phyloP scores from a whole-genome alignment of 2,113 vertebrate genomes.

The Paratilapia polleni region DNA sequence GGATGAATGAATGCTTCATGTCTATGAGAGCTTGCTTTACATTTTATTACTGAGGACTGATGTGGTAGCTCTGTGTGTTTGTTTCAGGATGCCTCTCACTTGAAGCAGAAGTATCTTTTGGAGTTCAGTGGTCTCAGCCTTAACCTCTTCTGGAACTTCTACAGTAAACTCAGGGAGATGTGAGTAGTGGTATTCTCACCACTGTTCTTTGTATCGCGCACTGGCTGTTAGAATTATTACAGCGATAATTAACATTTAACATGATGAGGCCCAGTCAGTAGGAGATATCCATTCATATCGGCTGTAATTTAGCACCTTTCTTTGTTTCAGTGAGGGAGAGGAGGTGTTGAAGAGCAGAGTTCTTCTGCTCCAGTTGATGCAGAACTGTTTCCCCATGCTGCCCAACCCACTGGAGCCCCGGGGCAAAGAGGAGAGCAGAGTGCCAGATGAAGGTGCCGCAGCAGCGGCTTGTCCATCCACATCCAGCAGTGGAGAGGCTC shows the following conservation, averaged over 20 bases:
- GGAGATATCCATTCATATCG: background rate
- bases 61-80: background rate
- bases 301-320: background rate
- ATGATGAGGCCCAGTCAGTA: background rate
- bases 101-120: slow-evolving; percentile 90
- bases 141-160: slow-evolving; percentile 93
- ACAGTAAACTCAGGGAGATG: slow-evolving; percentile 91
- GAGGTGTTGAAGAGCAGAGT: slow-evolving; percentile 89
- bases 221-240: background rate
- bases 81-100: slow-evolving; percentile 87
- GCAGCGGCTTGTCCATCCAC: slow-evolving; percentile 26
- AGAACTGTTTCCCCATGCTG: slow-evolving; percentile 91
- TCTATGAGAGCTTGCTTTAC: background rate
- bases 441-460: background rate
- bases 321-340: slow-evolving; percentile 83
- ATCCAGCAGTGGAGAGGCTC: slow-evolving; percentile 63
- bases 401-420: slow-evolving; percentile 74
- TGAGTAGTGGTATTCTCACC: slow-evolving; percentile 70
- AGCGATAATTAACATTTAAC: background rate
- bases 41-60: background rate
- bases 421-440: slow-evolving; percentile 46
- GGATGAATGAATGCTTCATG: background rate
- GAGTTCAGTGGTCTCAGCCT: slow-evolving; percentile 90
- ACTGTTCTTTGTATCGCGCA: background rate
- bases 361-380: slow-evolving; percentile 90